Evolutionary conservation across 1,140 invertebrate genomes (phyloP), one percentile per base, ranked within the genome.

Genomic region (Pogonomyrmex barbatus): DNA sequence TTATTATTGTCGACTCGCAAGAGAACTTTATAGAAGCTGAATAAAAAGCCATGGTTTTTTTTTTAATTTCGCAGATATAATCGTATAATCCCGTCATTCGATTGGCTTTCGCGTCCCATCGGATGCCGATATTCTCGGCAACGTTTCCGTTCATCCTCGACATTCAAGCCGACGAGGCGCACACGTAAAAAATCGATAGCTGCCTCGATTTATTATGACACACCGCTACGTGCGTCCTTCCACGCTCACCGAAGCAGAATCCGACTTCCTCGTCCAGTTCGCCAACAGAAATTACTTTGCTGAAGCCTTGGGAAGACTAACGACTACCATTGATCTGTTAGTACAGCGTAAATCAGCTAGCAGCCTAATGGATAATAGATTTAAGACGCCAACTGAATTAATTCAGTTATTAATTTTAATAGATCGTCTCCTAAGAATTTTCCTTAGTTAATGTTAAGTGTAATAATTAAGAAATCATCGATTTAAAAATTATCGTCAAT

Each of bases 181-280:
- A 47, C 56, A 83, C 79, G 68, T 83, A 83, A 83, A 83, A 75
- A 83, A 83, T 83, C 79, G 79, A 83, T 83, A 83, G 54, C 33
- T 54, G 68, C 42, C 79, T 83, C 79, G 68, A 83, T 83, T 83
- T 83, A 83, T 54, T 60, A 60, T 73, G 54, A 83, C 79, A 83
- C 68, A 83, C 68, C 68, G 79, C 67, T 71, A 82, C 52, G 79
- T 82, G 52, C 65, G 54, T 82, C 79, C 42, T 68, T 73, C 79
- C 54, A 60, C 33, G 50, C 84, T 85, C 63, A 24, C 42, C 73
- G 39, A 73, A 47, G 76, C 67, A 33, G 58, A 73, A 81, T 71
- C 60, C 68, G 76, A 67, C 84, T 86, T 68, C 52, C 85, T 82
- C 63, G 50, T 70, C 17, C 47, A n/a, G 5, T 9, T 36, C 9